These are phyloP conservation scores for Limnephilus auricula DNA, from an alignment of 2,888 invertebrate species.

Conservation along the genomic window DNA sequence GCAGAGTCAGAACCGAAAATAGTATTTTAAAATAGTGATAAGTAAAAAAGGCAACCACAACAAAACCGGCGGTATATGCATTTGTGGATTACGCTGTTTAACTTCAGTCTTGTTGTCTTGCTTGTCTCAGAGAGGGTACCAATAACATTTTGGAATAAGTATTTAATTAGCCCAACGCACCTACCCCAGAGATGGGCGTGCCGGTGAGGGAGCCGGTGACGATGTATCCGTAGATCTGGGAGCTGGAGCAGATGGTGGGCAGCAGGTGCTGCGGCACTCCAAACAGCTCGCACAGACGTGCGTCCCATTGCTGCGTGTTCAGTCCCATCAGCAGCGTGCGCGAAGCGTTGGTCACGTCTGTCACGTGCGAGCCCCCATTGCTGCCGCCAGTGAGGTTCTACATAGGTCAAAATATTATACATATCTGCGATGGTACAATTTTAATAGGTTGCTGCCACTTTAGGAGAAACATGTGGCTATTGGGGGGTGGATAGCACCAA, in stretches of 20 bases:
- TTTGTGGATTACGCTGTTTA: too few relatives aligned
- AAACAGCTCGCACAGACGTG: conserved; percentile 91
- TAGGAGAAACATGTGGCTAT: too few relatives aligned
- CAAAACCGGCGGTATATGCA: too few relatives aligned
- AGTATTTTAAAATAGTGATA: too few relatives aligned
- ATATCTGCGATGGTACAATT: not conserved
- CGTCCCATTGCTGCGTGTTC: conserved; percentile 92
- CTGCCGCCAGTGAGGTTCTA: conserved; percentile 81
- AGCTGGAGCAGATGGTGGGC: conserved; percentile 92
- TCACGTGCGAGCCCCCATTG: conserved; percentile 84
- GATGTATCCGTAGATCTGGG: conserved; percentile 94
- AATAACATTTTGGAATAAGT: not conserved
- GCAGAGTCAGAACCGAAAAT: too few relatives aligned
- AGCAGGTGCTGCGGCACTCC: conserved; percentile 89
- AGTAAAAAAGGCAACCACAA: too few relatives aligned
- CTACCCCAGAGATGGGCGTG: conserved; percentile 92
- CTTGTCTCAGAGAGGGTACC: too few relatives aligned
- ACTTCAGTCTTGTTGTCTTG: too few relatives aligned
- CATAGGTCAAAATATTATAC: not conserved
- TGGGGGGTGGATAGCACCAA: too few relatives aligned
- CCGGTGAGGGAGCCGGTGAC: conserved; percentile 85
- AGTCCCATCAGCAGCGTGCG: conserved; percentile 97
- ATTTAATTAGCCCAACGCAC: conserved; percentile 67
- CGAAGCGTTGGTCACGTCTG: conserved; percentile 98
- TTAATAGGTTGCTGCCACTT: too few relatives aligned